These are phyloP conservation scores for Nycticryphes semicollaris DNA, from an alignment of 2,113 vertebrate genomes.

Conservation along the genomic window DNA sequence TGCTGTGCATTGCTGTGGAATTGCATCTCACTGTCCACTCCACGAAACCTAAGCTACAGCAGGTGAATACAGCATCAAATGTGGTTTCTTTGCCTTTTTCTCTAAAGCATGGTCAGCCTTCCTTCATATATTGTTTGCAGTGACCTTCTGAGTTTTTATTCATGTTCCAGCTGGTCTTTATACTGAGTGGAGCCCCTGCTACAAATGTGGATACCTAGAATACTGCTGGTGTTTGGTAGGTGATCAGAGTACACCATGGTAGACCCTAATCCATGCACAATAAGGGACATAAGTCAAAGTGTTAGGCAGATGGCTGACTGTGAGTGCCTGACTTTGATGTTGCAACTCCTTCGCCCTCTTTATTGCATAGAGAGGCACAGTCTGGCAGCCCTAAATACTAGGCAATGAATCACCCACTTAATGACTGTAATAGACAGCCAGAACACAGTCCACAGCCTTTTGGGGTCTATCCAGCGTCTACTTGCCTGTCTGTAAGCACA, in stretches of 20 bases:
- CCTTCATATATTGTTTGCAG: not conserved
- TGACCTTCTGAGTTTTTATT: not conserved
- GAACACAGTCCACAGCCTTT: slow-evolving; percentile 43
- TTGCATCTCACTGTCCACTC: not conserved
- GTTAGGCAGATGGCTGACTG: not conserved
- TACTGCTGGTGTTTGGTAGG: not conserved
- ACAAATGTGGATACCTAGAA: not conserved
- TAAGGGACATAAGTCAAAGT: not conserved
- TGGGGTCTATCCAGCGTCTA: slow-evolving; percentile 34
- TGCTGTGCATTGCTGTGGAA: not conserved
- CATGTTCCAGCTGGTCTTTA: not conserved
- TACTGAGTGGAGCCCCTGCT: not conserved
- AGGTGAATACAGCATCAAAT: not conserved
- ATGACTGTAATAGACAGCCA: slow-evolving; percentile 47
- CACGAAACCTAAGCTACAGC: not conserved
- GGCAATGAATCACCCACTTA: slow-evolving; percentile 61
- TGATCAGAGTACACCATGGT: not conserved
- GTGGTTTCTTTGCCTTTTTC: not conserved
- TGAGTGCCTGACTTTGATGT: slow-evolving; percentile 41
- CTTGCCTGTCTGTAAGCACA: slow-evolving; percentile 10
- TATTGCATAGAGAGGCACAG: not conserved
- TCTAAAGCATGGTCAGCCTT: not conserved
- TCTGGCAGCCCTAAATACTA: slow-evolving; percentile 27
- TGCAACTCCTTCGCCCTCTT: slow-evolving; percentile 16
- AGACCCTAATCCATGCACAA: not conserved